Base-by-base conservation (phyloP, 2,888 invertebrate genomes). In the Cryptus armator region DNA sequence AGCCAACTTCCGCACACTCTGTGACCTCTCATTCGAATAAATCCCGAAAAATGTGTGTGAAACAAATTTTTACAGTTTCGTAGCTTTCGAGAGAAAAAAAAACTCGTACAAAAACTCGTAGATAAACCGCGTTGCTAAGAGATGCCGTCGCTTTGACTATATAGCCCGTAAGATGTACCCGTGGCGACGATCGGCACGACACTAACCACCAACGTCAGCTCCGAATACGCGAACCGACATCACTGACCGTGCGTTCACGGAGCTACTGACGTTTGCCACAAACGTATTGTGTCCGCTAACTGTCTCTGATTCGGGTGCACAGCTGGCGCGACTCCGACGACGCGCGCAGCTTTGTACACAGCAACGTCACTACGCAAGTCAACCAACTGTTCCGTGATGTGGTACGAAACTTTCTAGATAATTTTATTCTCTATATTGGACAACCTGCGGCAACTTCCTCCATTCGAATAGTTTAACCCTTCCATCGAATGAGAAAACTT, bases 231-330 rank as follows among this genome's bases (percentile, higher is more conserved):
- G 74, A 53, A 77, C 81, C 81, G 37, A 84, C 77, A 77, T 74
- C 9, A 77, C 84, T 81, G 77, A 62, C 72, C 81, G 72, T 81
- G 77, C n/a, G 66, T 62, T 81, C 84, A 59, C 84, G 74, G 84
- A 81, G 81, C 84, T 71, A 84, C 79, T 83, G 83, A 83, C 83
- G 82, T 82, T 77, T 77, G 43, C 46, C 74, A 37, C 68, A 59
- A 59, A n/a, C 32, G 67, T 19, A 7, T 12, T 19, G 44, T 24
- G 44, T 24, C 19, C 67, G 67, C 43, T 43, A 43, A 37, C 29
- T 24, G 59, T 29, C 29, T 16, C 16, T 44, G 62, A 37, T 24
- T 44, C 16, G 16, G 44, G 24, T 67, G 46, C 44, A 43, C 67
- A 44, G 67, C 44, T 67, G 67, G 44, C 59, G 12, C 24, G 46